Evolutionary conservation across 2,113 vertebrate species (phyloP).

Genomic region (Eolophus roseicapilla): DNA sequence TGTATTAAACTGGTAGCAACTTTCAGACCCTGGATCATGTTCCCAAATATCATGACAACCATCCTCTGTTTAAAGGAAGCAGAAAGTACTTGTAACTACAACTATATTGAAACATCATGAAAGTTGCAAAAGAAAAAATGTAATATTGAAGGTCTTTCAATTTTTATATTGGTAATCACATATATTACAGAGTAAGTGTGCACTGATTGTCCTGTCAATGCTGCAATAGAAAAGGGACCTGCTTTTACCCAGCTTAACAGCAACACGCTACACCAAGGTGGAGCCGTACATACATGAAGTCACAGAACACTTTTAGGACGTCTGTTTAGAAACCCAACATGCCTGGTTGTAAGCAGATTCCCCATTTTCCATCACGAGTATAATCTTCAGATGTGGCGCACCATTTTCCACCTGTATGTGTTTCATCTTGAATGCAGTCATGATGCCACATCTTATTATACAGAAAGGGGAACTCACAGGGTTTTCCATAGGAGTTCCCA

Average conservation of each 20-base stretch:
- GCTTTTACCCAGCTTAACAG: background rate
- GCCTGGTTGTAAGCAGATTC: slow-evolving; percentile 88
- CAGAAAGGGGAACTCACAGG: slow-evolving; percentile 91
- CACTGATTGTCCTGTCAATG: background rate
- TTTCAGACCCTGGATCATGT: slow-evolving; percentile 64
- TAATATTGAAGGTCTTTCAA: background rate
- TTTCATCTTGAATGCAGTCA: slow-evolving; percentile 76
- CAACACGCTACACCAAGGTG: background rate
- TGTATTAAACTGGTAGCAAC: slow-evolving; percentile 90
- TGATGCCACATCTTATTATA: slow-evolving; percentile 85
- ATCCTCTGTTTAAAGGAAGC: slow-evolving; percentile 77
- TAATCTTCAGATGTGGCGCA: slow-evolving; percentile 85
- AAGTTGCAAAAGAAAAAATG: background rate
- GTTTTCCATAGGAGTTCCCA: slow-evolving; percentile 85
- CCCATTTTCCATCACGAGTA: slow-evolving; percentile 76
- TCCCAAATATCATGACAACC: slow-evolving; percentile 83
- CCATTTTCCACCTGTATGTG: slow-evolving; percentile 69
- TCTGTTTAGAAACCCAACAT: slow-evolving; percentile 13
- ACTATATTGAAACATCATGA: background rate
- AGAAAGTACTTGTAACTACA: background rate
- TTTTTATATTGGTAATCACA: background rate
- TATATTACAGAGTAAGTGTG: background rate
- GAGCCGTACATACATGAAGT: background rate
- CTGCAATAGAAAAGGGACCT: background rate
- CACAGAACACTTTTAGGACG: background rate